Evolutionary conservation across 2,888 invertebrate genomes (phyloP).

Genomic region (Abrostola triplasia): DNA sequence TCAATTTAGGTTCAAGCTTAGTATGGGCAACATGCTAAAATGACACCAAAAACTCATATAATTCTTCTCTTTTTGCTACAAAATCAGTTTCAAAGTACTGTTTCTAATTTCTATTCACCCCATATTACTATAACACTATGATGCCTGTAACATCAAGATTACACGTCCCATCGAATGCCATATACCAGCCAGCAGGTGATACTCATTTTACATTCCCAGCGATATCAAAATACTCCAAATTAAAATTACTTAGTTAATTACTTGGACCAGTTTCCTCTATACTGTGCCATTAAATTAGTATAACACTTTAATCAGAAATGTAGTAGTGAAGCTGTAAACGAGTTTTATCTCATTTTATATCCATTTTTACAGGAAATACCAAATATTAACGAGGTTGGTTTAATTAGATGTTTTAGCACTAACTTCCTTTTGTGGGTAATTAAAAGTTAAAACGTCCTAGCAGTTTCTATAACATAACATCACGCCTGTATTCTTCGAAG

Average conservation of each 20-base stretch:
- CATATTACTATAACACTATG: too few relatives aligned
- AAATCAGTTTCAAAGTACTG: too few relatives aligned
- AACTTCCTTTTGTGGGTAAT: constrained; percentile 29
- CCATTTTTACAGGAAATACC: constrained; percentile 45
- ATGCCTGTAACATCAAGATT: too few relatives aligned
- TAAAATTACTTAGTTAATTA: constrained; percentile 53
- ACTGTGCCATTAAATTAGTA: constrained; percentile 33
- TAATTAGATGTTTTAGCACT: constrained; percentile 42
- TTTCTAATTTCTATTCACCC: too few relatives aligned
- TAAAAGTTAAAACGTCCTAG: constrained; percentile 5
- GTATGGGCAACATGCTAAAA: too few relatives aligned
- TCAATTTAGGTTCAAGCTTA: too few relatives aligned
- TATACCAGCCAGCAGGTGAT: background rate
- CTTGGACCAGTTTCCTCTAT: constrained; percentile 27
- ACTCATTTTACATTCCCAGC: constrained; percentile 24
- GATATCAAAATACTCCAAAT: constrained; percentile 33
- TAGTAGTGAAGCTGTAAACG: constrained; percentile 14
- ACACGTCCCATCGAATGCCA: too few relatives aligned
- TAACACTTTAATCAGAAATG: constrained; percentile 38
- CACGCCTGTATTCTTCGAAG: too few relatives aligned
- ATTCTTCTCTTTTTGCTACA: too few relatives aligned
- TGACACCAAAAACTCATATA: too few relatives aligned
- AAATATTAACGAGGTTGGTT: constrained; percentile 26
- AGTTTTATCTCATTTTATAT: constrained; percentile 13
- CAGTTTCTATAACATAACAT: too few relatives aligned